phyloP scores from a whole-genome alignment of 2,888 invertebrate genomes.

The Diogma glabrata region DNA sequence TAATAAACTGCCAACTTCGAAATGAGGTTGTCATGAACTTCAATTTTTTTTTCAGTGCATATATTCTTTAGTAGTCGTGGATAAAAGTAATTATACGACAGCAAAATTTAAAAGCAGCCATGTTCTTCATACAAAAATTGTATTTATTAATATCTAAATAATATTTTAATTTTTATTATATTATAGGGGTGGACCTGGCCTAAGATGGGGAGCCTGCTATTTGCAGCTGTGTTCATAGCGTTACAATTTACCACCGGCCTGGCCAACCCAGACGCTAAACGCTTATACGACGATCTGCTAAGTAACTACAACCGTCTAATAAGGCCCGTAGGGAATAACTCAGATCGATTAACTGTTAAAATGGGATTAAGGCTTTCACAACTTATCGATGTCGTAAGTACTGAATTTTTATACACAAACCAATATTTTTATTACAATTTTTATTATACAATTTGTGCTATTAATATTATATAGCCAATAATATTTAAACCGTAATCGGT shows the following conservation, averaged over 20 bases:
- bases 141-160: no score
- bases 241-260: conserved; percentile 61
- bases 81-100: no score
- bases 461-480: conserved; percentile 10
- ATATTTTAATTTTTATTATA: neutral
- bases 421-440: neutral
- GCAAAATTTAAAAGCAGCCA: no score
- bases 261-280: conserved; percentile 87
- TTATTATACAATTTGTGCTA: no score
- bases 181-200: conserved; percentile 70
- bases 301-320: conserved; percentile 93
- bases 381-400: conserved; percentile 86
- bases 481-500: no score
- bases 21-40: no score
- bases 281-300: conserved; percentile 89
- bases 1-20: no score
- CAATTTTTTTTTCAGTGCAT: no score
- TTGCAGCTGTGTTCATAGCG: conserved; percentile 63
- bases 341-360: conserved; percentile 87
- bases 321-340: conserved; percentile 88
- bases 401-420: neutral
- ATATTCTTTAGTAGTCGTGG: no score
- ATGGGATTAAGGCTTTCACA: conserved; percentile 85
- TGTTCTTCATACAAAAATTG: no score
- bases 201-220: conserved; percentile 69